Conservation (phyloP, 2,797 vertebrate genomes). For the Sebastes kiyomatsui region DNA sequence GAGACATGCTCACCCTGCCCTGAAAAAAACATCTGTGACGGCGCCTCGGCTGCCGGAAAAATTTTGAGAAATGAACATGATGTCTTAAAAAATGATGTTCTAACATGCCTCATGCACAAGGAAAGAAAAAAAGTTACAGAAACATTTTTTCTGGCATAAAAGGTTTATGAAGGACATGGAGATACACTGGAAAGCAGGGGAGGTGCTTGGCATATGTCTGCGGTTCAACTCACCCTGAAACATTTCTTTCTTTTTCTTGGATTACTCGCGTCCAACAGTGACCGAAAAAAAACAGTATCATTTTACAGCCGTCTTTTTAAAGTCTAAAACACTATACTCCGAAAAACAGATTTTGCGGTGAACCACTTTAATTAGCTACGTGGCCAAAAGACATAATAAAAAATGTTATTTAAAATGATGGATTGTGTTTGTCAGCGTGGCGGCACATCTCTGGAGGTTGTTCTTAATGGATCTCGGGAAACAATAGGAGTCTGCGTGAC, state of each 20-base stretch:
- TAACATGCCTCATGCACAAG: conserved; percentile 9
- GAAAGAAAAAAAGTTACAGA: background rate
- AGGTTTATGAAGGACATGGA: conserved; percentile 49
- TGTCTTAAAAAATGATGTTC: conserved; percentile 31
- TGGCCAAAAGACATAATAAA: background rate
- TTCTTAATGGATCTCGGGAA: conserved; percentile 45
- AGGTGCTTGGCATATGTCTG: background rate
- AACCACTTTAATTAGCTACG: conserved; percentile 15
- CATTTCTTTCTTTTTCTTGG: background rate
- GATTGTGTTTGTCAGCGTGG: conserved; percentile 26
- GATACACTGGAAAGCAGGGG: background rate
- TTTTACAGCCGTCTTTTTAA: background rate
- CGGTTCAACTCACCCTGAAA: background rate
- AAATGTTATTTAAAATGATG: conserved; percentile 36
- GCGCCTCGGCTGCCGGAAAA: conserved; percentile 7
- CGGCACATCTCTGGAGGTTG: conserved; percentile 16
- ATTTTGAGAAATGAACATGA: conserved; percentile 24
- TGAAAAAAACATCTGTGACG: conserved; percentile 45
- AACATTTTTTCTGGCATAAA: conserved; percentile 42
- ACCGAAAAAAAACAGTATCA: background rate
- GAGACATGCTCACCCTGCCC: conserved; percentile 39
- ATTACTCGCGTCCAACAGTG: background rate
- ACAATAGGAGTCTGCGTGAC: conserved; percentile 41
- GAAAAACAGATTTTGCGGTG: background rate
- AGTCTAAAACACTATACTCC: background rate